Percentiles rank a stretch among this genome's conserved stretches.
Conservation (phyloP, 1,140 invertebrate species). For the Dendroctonus valens region DNA sequence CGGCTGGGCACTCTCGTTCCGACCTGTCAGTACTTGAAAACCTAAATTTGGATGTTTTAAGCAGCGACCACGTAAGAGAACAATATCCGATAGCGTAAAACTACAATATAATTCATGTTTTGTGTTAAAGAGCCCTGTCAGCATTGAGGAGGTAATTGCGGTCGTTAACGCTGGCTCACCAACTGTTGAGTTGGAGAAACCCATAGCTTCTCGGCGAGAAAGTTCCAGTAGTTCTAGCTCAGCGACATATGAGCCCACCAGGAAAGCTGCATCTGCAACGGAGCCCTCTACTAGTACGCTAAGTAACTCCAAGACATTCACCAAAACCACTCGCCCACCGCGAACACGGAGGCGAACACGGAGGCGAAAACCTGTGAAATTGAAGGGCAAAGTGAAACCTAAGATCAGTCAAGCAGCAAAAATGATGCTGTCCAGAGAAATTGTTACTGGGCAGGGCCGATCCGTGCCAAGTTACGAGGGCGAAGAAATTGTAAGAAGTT, state of each 20-base stretch:
- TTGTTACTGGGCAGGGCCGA: slow-evolving; percentile 54
- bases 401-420: no score
- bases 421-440: slow-evolving; percentile 36
- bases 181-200: no score
- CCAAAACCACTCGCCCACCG: slow-evolving; percentile 26
- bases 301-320: slow-evolving; percentile 2
- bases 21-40: neutral
- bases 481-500: slow-evolving; percentile 57
- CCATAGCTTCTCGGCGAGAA: slow-evolving; percentile 18
- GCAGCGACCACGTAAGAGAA: slow-evolving; percentile 39
- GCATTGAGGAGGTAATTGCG: slow-evolving; percentile 56
- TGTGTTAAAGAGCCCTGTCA: slow-evolving; percentile 50
- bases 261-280: no score
- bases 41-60: slow-evolving; percentile 35
- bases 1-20: no score
- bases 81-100: neutral
- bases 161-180: slow-evolving; percentile 54
- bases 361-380: no score
- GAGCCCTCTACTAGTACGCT: slow-evolving; percentile 4
- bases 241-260: neutral
- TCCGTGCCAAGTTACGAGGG: slow-evolving; percentile 57
- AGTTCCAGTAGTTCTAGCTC: slow-evolving; percentile 20
- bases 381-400: no score
- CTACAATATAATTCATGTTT: neutral
- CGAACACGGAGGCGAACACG: no score